phyloP scores from a whole-genome alignment of 2,797 vertebrate species.

The Danio kyathit region DNA sequence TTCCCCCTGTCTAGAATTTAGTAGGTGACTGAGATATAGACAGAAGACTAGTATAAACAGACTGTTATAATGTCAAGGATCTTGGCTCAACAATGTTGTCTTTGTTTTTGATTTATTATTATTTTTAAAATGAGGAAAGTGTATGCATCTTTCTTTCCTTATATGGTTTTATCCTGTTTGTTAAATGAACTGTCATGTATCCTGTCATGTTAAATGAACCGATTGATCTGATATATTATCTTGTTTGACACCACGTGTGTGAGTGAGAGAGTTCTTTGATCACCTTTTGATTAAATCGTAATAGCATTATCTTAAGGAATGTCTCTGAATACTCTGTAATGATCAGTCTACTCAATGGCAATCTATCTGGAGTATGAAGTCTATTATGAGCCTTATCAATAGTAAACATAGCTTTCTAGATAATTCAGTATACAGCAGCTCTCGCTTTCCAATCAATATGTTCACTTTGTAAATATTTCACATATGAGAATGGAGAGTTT shows the following conservation, averaged over 20 bases:
- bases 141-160: not conserved
- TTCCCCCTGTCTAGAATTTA: constrained; percentile 24
- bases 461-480: not conserved
- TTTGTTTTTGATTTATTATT: no score
- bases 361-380: not conserved
- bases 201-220: not conserved
- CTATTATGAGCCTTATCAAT: constrained; percentile 1
- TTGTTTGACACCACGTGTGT: not conserved
- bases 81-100: not conserved
- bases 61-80: not conserved
- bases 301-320: constrained; percentile 35
- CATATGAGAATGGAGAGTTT: not conserved
- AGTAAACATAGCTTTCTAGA: not conserved
- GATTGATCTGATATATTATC: constrained; percentile 10
- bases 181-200: no score
- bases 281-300: not conserved
- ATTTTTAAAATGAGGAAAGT: no score
- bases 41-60: constrained; percentile 8
- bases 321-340: not conserved
- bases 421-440: not conserved
- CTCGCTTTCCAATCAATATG: constrained; percentile 12
- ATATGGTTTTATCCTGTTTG: no score
- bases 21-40: constrained; percentile 43
- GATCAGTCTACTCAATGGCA: not conserved
- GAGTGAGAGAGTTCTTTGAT: not conserved